Conservation (phyloP, 1,140 invertebrate genomes). For the Dufourea novaeangliae region DNA sequence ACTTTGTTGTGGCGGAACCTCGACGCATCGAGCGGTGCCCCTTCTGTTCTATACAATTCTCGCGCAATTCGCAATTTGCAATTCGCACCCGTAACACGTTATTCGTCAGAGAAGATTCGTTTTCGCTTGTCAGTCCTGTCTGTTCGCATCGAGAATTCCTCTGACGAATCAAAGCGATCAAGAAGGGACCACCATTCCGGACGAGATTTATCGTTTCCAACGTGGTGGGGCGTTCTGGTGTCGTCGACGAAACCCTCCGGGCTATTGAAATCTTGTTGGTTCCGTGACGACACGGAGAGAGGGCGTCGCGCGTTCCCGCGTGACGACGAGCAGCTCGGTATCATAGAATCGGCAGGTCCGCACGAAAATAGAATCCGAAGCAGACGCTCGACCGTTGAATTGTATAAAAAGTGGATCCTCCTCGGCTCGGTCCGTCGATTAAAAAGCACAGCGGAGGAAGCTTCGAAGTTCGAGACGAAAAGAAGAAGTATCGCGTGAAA, state of each 20-base stretch:
- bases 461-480: constrained; percentile 41
- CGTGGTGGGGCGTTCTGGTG: too few relatives aligned
- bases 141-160: not conserved
- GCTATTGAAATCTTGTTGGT: too few relatives aligned
- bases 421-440: constrained; percentile 42
- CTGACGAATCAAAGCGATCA: constrained; percentile 12
- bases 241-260: not conserved
- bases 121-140: constrained; percentile 14
- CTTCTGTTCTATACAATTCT: too few relatives aligned
- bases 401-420: constrained; percentile 71
- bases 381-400: constrained; percentile 50
- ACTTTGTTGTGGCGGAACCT: too few relatives aligned
- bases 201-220: too few relatives aligned
- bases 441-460: constrained; percentile 49
- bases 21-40: not conserved
- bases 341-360: not conserved
- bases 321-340: not conserved
- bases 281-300: not conserved
- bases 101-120: not conserved
- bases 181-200: constrained; percentile 10
- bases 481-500: constrained; percentile 27
- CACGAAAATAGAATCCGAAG: constrained; percentile 5
- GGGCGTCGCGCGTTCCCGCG: not conserved
- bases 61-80: too few relatives aligned
- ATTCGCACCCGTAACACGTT: not conserved